Base-by-base conservation (phyloP, 1,140 invertebrate genomes). In the Holcopasites calliopsidis region DNA sequence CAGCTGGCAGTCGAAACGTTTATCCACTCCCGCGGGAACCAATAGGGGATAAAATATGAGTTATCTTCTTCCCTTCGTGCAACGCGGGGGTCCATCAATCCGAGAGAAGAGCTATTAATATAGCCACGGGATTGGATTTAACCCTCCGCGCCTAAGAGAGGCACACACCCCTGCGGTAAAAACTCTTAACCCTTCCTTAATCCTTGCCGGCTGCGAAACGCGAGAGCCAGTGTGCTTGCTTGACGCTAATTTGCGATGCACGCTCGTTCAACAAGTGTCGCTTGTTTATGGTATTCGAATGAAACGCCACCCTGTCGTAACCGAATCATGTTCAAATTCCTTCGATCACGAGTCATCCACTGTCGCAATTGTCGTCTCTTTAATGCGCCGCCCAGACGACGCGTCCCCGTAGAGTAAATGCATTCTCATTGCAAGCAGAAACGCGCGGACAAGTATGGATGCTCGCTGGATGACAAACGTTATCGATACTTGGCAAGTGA, bases 401-500 rank as follows among this genome's bases (percentile, higher is more conserved):
- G n/a, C n/a, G n/a, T n/a, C n/a, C n/a, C n/a, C n/a, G n/a, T n/a
- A n/a, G n/a, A n/a, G n/a, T n/a, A n/a, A n/a, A n/a, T n/a, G n/a
- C n/a, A n/a, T n/a, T n/a, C n/a, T n/a, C n/a, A 44, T 18, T 44
- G 42, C 42, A 44, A 8, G 18, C 42, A 18, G 2, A 47, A 47
- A n/a, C 3, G 3, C 23, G 26, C 1, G 2, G n/a, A n/a, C n/a
- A n/a, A n/a, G 23, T 38, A 21, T 61, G 58, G 79, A 79, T 60
- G 75, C 65, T 74, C 66, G 82, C 49, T 79, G 57, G 64, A 74
- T 89, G 89, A 89, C 86, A 87, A 87, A 88, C 86, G 86, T 87
- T 89, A 89, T 89, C 80, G 88, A 88, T 87, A 86, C 84, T 85
- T 85, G 80, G 89, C 82, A 87, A 86, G 71, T 91, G 90, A 90